Base-by-base conservation (phyloP, 2,888 invertebrate species). In the Erpobdella octoculata region DNA sequence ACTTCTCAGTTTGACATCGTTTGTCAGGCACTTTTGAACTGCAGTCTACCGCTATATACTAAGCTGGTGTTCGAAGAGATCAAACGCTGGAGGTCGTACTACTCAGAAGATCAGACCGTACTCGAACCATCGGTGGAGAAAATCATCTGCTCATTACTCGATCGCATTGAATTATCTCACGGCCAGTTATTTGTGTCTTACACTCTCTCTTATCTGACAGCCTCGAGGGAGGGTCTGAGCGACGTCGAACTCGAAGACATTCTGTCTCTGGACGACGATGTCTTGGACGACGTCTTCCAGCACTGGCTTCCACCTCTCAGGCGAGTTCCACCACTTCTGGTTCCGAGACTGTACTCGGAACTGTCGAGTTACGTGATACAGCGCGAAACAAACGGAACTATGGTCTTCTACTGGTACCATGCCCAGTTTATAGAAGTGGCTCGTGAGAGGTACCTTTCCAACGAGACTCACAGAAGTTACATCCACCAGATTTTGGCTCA, bases 401-500 rank as follows among this genome's bases (percentile, higher is more conserved):
- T 76, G n/a, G 77, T 77, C 36, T 73, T 71, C 67, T 77, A 72
- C 71, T 77, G 77, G 77, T 77, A 76, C 65, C 77, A 77, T 70
- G 70, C 77, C 0, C 77, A 77, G 74, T 77, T 77, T 74, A 74
- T 75, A 59, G 46, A 66, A 18, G 77, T 75, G 0, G 75, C 76
- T 38, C 62, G 68, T 33, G 66, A 75, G 58, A 66, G 77, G 2
- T 77, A 77, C 48, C 73, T 77, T 25, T 72, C 72, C 0, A 68
- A 72, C 25, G 33, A 33, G 18, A 33, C 28, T n/a, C 73, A 75
- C 59, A 46, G 61, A 59, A 33, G 61, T 31, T 73, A 75, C 46
- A 74, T 80, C 37, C 79, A 80, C 74, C 74, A 76, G 2, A 77
- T 74, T 28, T 76, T 82, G 38, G 78, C 80, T 5, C 80, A 82